Percentiles rank a stretch among this genome's conserved stretches.
These are phyloP conservation scores for Cynodonichthys magdalenae DNA, from an alignment of 2,797 vertebrate species.

Conservation along the genomic window DNA sequence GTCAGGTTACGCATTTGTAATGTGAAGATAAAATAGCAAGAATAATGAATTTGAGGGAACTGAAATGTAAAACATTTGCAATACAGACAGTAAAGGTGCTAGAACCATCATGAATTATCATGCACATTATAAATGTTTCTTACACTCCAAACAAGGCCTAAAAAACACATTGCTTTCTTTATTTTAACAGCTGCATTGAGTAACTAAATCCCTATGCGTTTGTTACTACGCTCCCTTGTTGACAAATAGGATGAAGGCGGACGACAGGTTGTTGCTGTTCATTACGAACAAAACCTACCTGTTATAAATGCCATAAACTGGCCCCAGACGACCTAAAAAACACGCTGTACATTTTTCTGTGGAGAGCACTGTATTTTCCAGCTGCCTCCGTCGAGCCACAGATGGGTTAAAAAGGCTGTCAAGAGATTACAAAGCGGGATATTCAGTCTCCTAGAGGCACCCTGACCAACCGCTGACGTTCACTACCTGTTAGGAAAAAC, in stretches of 20 bases:
- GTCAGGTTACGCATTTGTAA: background rate
- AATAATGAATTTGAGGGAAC: conserved; percentile 9
- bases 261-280: conserved; percentile 66
- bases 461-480: conserved; percentile 46
- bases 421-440: conserved; percentile 62
- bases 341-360: conserved; percentile 48
- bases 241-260: conserved; percentile 22
- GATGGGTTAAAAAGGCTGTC: conserved; percentile 46
- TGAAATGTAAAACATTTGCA: conserved; percentile 4
- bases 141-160: conserved; percentile 6
- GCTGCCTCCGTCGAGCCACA: conserved; percentile 18
- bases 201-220: background rate
- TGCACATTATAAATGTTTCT: background rate
- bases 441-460: conserved; percentile 47
- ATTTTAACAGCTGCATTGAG: background rate
- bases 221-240: conserved; percentile 7
- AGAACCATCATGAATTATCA: conserved; percentile 34
- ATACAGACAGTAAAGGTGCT: conserved; percentile 11
- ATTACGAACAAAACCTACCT: conserved; percentile 69
- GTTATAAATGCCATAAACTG: conserved; percentile 57
- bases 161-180: background rate
- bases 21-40: conserved; percentile 4
- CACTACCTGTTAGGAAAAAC: conserved; percentile 75
- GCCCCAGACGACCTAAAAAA: conserved; percentile 10
- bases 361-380: background rate